Evolutionary conservation across 2,888 invertebrate species (phyloP), one percentile per base, ranked within the genome.

Genomic region (Apotomis turbidana): DNA sequence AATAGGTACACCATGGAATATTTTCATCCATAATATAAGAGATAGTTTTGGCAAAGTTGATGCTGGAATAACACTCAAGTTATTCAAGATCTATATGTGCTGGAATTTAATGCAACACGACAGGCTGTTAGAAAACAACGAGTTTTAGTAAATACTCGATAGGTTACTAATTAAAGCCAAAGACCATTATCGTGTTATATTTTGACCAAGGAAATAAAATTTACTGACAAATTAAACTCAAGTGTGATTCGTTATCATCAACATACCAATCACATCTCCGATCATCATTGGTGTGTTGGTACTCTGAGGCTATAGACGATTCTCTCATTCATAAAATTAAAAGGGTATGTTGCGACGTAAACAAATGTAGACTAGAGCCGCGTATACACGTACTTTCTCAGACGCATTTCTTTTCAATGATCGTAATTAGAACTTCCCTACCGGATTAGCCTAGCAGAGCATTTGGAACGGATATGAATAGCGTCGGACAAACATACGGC

Each of bases 401-500:
- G n/a, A 27, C 27, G 44, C 54, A 13, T 51, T 46, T 57, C 8
- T 57, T 57, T 61, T 15, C 49, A 61, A 55, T 36, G 38, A 8
- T 57, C 49, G 12, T 70, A 70, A 63, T 51, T 70, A 57, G 44
- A 54, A 60, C 60, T 41, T 54, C 73, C 54, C 66, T 73, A 63
- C 71, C 74, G 75, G 81, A 82, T 79, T 82, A 79, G 76, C 68
- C 74, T 77, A 41, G 41, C 77, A 76, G 73, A 74, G 75, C 78
- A 73, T 78, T 70, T 77, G 71, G 76, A 84, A 81, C 90, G 91
- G 90, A 90, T 88, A 87, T 87, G 87, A 85, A 86, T 82, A 85
- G 83, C 83, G 78, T 82, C 81, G 81, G 81, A 85, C 87, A 87
- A 90, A 89, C 90, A 88, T 82, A 85, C 85, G 82, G 83, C 74